Base-by-base conservation (phyloP, 2,888 invertebrate genomes). In the Clitarchus hookeri region DNA sequence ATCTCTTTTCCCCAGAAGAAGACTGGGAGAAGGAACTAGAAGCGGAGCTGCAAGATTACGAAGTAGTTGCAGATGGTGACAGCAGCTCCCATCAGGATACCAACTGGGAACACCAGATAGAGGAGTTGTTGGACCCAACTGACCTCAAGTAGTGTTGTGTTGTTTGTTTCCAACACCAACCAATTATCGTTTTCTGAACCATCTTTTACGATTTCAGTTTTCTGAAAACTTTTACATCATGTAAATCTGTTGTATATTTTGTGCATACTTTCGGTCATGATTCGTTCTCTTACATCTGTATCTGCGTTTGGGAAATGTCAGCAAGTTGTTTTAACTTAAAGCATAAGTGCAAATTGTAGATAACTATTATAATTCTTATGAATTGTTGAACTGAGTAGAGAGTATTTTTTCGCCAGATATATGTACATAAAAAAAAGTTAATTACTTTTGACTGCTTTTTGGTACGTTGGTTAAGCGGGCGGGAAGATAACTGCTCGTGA, bases 1-100 rank as follows among this genome's bases (percentile, higher is more conserved):
- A 54, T 86, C 85, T 87, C 89, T 89, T 89, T 88, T 91, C 91
- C 91, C 90, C 92, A 94, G 93, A 96, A 95, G 97, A 97, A 92
- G 97, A 98, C 93, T 98, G 98, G 98, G 98, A 98, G 93, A 97
- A 96, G 91, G 98, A 98, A 92, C 93, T 98, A 91, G 98, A 98
- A 91, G 97, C 97, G 84, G 98, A 98, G 92, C 94, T 98, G 89
- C 97, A 97, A 91, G 98, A 98, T 91, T 98, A 97, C 92, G 98
- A 98, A 92, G 96, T 98, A 89, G 97, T 98, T 82, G 93, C 93
- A 87, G 94, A 94, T 86, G 90, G 90, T 85, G 89, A 87, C 89
- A 92, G 93, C 87, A 91, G 92, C 88, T 92, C 92, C 0, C 92
- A 92, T 53, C 88, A 89, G 85, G 93, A 93, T 88, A 93, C 93